Evolutionary conservation across 1,140 invertebrate species (phyloP), one percentile per base, ranked within the genome.

Genomic region (Hycleus phaleratus): DNA sequence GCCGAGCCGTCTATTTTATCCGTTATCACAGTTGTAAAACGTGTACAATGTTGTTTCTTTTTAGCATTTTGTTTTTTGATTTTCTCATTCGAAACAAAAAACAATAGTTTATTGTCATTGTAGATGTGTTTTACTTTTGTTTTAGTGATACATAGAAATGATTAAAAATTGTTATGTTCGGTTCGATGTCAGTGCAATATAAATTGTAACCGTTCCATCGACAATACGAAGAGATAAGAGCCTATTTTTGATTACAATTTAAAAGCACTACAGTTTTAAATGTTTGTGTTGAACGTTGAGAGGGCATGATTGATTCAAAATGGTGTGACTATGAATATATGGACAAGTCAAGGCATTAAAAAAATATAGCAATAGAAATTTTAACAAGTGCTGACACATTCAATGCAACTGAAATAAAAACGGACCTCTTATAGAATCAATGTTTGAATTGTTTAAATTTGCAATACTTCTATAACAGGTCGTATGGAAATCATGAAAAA

Each of bases 1-100:
- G 73, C 73, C 74, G 72, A 73, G 70, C 69, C 67, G 70, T 71
- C 72, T 72, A 66, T 61, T 64, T 49, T 18, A 18, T 58, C 47
- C 49, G 40, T 70, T 68, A 56, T 68, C 61, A 63, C 62, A 62
- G 59, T 64, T 67, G 55, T 63, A 63, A 62, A 62, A 61, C 64
- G 65, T 71, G 66, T 62, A 63, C 67, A 68, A 66, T 67, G 64
- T 67, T 62, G 62, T 69, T 67, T 67, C 60, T 61, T 58, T 66
- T 49, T 47, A 38, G 44, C 18, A 18, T 18, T 18, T 32, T 32
- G 7, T 32, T 32, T 7, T 32, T 32, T 7, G 7, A 32, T 32
- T 32, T 32, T 32, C 7, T 32, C 7, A 5, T 32, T 3, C 4
- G 4, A 32, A 32, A 32, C 18, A 18, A 18, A 18, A 18, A 1